Base-by-base conservation (phyloP, 2,888 invertebrate genomes). In the Plebejus melissa region DNA sequence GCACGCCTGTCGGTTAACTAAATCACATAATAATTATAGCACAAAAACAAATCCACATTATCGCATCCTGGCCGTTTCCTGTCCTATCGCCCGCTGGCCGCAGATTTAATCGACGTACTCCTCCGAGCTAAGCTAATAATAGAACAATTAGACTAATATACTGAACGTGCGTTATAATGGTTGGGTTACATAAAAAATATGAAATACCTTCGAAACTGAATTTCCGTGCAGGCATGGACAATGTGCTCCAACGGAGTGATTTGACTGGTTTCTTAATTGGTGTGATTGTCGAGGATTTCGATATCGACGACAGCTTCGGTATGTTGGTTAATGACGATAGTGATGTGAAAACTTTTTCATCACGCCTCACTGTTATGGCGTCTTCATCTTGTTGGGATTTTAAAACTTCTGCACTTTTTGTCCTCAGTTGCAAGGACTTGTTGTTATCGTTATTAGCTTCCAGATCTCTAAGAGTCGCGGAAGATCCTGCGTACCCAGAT, bases 21-120 rank as follows among this genome's bases (percentile, higher is more conserved):
- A 80, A 83, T 79, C 75, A 81, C 84, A 82, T 82, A 80, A 82
- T 84, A 82, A 86, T 84, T 82, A 82, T 83, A 85, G 41, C 84
- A 85, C 80, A 79, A 84, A 79, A 85, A 84, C 82, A 87, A 91
- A 88, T 88, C 86, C 86, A 81, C 83, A 83, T 87, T 91, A 92
- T 91, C 90, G 84, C 87, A 86, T 89, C 89, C 90, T 86, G 85
- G 81, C 81, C 83, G 86, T 91, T 91, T 93, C 93, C 93, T 90
- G 92, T 89, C 87, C 32, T 65, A 65, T 60, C 60, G 79, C 77
- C 76, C 81, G 79, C 82, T 38, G 74, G 57, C 80, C 79, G 80
- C 82, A 83, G 87, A 86, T 87, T 88, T 82, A 80, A 84, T 78
- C 78, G 77, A 79, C 80, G 76, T 75, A 74, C 75, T 74, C 32